Conservation (phyloP, 1,140 invertebrate genomes). For the Rhopalosiphum maidis region DNA sequence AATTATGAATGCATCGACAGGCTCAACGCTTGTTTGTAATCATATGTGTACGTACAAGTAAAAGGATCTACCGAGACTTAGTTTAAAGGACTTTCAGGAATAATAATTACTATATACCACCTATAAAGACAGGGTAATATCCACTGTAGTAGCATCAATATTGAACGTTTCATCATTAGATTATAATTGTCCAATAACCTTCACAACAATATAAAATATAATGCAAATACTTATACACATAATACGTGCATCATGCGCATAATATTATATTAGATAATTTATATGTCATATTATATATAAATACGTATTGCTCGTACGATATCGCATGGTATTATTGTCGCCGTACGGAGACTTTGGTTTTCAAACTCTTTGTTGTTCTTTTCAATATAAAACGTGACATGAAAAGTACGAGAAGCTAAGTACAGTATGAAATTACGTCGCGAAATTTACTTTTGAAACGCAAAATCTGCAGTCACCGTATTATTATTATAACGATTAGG, state of each 20-base stretch:
- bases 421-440: not conserved
- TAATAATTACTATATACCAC: too few species aligned
- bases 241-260: not conserved
- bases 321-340: not conserved
- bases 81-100: too few species aligned
- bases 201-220: not conserved
- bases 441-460: not conserved
- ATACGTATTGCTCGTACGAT: not conserved
- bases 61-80: too few species aligned
- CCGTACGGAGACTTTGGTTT: too few species aligned
- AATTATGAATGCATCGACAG: too few species aligned
- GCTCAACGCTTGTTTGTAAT: too few species aligned
- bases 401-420: not conserved
- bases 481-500: not conserved
- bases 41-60: too few species aligned
- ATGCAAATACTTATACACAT: not conserved
- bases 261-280: not conserved
- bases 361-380: not conserved
- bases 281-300: not conserved
- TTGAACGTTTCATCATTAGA: too few species aligned
- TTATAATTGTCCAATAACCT: not conserved
- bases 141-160: too few species aligned
- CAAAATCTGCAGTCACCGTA: not conserved
- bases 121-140: too few species aligned
- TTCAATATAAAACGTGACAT: slow-evolving; percentile 1